Evolutionary conservation across 2,113 vertebrate species (phyloP), one percentile per base, ranked within the genome.

Genomic region (Oncorhynchus kisutch): DNA sequence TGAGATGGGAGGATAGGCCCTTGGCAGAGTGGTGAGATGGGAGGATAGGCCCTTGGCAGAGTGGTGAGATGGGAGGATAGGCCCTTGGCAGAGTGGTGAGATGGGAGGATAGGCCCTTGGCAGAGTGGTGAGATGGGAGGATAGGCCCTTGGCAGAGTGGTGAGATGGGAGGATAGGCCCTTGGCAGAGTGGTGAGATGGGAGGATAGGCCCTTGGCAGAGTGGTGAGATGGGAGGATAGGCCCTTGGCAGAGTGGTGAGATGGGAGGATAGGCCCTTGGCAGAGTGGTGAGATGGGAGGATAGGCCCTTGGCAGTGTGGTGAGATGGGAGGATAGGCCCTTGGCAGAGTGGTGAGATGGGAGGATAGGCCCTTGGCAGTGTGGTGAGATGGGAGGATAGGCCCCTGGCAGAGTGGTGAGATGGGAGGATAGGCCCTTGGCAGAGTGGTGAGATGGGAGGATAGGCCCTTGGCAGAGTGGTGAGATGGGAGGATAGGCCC

Each of bases 271-370:
- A 34, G 31, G 31, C 5, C 31, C 31, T 34, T 74, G 72, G 75
- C 76, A 78, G 71, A 76, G 74, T 5, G 31, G 31, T 31, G 31
- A 31, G 31, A 31, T 31, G 31, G 31, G 31, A 31, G 31, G 5
- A 34, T 34, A 34, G 31, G 31, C 5, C 31, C 31, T 34, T 74
- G 72, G 75, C 76, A 78, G 71, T 4, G 29, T 4, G 29, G 27
- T 29, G 27, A 27, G 25, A 27, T 27, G 25, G 25, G 27, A 29
- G 27, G 27, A 34, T 34, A 34, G 31, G 31, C 5, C 31, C 31
- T 34, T 74, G 72, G 75, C 76, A 78, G 71, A 76, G 74, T 3
- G 27, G 27, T 34, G 34, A 34, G 34, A 34, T 34, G 34, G 34
- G 34, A 34, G 31, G 31, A 34, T 34, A 34, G 31, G 31, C 5